Base-by-base conservation (phyloP, 1,140 invertebrate species). In the Drosophila baimaii region DNA sequence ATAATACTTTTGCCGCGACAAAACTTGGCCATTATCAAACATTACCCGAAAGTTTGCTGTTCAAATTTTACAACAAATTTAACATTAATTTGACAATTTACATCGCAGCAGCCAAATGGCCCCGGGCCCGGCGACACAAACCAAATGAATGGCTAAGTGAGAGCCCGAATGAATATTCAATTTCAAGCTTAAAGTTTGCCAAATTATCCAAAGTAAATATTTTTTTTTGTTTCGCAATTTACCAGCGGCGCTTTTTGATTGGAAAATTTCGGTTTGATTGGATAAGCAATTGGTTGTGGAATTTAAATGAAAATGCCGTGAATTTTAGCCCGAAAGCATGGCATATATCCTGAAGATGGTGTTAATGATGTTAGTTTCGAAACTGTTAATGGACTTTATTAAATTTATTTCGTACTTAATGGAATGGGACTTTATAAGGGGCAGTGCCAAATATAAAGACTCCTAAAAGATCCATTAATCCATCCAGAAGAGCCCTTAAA, bases 51-150 rank as follows among this genome's bases (percentile, higher is more conserved):
- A 85, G 69, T 76, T 84, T 79, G 33, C 43, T 33, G 68, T 31
- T 54, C 63, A 64, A 69, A 88, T 84, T 89, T 89, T 68, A 89
- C 85, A 88, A 88, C 77, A 84, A 88, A 88, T 88, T 88, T 89
- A 89, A 89, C 80, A 89, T 81, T 78, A 89, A 88, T 89, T 88
- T 75, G 52, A 75, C 75, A 89, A 89, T 84, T 88, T 88, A 47
- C 76, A 78, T 31, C 33, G 61, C 66, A 64, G 51, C 75, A 52
- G 51, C 51, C 46, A 64, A 78, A 78, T 71, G 74, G 49, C 65
- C 76, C 31, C 39, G 62, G 49, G 63, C 52, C 52, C 44, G 15
- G 44, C 44, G 58, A 68, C 58, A 19, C 21, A 46, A 46, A 39
- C 35, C 39, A 64, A 65, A 47, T 44, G 57, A 74, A 68, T 70